Conservation (phyloP, 2,113 vertebrate species). For the Channa argus region DNA sequence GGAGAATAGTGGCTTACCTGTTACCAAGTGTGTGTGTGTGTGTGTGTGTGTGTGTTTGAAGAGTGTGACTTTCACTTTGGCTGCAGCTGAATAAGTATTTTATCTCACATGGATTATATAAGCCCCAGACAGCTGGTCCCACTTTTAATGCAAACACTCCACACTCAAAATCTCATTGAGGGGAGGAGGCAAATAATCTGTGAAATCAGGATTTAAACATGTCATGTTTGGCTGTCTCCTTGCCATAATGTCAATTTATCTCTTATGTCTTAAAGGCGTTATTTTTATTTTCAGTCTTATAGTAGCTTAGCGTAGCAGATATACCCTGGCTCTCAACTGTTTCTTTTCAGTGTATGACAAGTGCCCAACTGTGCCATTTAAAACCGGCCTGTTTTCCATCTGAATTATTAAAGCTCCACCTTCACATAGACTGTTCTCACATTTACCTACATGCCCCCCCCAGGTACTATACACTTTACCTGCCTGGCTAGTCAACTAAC, state of each 20-base stretch:
- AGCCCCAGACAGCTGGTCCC: conserved; percentile 53
- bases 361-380: conserved; percentile 49
- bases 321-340: conserved; percentile 15
- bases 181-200: conserved; percentile 26
- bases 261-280: conserved; percentile 8
- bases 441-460: conserved; percentile 53
- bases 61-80: conserved; percentile 16
- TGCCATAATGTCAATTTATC: conserved; percentile 13
- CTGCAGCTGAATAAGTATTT: conserved; percentile 31
- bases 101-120: conserved; percentile 53
- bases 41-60: conserved; percentile 1
- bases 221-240: conserved; percentile 22
- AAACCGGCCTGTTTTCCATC: conserved; percentile 73
- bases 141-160: conserved; percentile 45
- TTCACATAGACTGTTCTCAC: conserved; percentile 61
- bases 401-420: conserved; percentile 78
- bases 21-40: not conserved
- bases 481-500: conserved; percentile 51
- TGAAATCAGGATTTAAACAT: conserved; percentile 31
- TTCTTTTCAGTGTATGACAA: conserved; percentile 53
- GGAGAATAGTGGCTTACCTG: conserved; percentile 42
- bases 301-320: conserved; percentile 13
- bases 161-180: conserved; percentile 37
- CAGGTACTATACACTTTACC: conserved; percentile 57
- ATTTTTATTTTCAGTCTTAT: not conserved